Conservation (phyloP, 2,888 invertebrate genomes). For the Axea sp. region DNA sequence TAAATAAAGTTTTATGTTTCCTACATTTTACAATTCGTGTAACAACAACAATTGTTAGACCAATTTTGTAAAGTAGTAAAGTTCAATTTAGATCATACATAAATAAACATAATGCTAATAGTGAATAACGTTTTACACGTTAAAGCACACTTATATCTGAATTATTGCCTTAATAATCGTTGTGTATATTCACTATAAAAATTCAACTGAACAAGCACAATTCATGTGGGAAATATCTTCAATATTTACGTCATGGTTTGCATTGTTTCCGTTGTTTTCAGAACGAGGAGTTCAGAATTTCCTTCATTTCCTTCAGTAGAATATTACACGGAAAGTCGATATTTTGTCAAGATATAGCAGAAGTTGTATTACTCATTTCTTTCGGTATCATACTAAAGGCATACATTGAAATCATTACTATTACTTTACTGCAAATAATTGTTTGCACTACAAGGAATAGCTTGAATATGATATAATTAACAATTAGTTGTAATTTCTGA, state of each 20-base stretch:
- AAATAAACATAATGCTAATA: no score
- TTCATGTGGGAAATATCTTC: slow-evolving; percentile 52
- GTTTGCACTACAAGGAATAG: no score
- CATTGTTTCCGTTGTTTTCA: slow-evolving; percentile 56
- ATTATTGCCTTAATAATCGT: slow-evolving; percentile 16
- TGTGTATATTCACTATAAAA: slow-evolving; percentile 7
- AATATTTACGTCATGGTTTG: slow-evolving; percentile 12
- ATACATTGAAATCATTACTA: not conserved
- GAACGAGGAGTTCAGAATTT: slow-evolving; percentile 49
- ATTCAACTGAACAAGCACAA: slow-evolving; percentile 38
- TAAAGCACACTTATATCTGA: not conserved
- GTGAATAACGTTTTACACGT: not conserved
- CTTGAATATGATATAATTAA: no score
- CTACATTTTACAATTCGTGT: no score
- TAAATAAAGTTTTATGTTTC: no score
- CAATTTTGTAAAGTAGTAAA: no score
- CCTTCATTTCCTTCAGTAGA: slow-evolving; percentile 50
- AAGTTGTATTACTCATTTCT: slow-evolving; percentile 19
- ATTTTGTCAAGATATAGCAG: slow-evolving; percentile 59
- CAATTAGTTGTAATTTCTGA: no score
- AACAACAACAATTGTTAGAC: no score
- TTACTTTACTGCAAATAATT: slow-evolving; percentile 11
- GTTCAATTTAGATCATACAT: no score
- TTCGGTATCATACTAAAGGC: slow-evolving; percentile 6
- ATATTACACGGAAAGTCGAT: slow-evolving; percentile 66